Evolutionary conservation across 2,888 invertebrate genomes (phyloP).

Genomic region (Pachymerium ferrugineum): DNA sequence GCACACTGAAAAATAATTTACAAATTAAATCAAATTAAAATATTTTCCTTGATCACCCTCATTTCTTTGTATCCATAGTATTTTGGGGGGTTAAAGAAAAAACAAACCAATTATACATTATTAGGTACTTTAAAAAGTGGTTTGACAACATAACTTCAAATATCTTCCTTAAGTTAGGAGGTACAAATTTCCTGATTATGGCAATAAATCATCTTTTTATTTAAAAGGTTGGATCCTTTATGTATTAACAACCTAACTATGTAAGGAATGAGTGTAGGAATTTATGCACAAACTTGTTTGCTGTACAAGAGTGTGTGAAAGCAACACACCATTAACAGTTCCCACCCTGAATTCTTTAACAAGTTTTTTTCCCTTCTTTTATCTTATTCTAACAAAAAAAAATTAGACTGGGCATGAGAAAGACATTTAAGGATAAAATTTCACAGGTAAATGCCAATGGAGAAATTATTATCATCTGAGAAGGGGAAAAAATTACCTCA

Average conservation of each 20-base stretch:
- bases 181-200: neutral
- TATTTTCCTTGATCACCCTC: neutral
- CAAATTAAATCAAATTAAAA: neutral
- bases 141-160: neutral
- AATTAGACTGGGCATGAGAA: neutral
- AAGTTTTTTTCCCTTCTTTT: neutral
- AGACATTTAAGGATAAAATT: too few species aligned
- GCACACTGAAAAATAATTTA: neutral
- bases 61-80: neutral
- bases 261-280: neutral
- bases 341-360: neutral
- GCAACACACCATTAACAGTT: conserved; percentile 2
- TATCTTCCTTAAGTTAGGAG: neutral
- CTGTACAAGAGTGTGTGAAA: neutral
- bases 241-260: neutral
- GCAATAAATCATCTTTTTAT: neutral
- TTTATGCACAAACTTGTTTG: conserved; percentile 9
- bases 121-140: neutral
- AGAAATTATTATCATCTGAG: too few species aligned
- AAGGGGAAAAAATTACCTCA: too few species aligned
- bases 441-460: too few species aligned
- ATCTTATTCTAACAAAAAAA: neutral
- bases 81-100: neutral
- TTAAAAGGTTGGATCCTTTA: neutral
- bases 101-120: neutral